phyloP scores from a whole-genome alignment of 2,888 invertebrate genomes.

The Cosmorhoe ocellata region DNA sequence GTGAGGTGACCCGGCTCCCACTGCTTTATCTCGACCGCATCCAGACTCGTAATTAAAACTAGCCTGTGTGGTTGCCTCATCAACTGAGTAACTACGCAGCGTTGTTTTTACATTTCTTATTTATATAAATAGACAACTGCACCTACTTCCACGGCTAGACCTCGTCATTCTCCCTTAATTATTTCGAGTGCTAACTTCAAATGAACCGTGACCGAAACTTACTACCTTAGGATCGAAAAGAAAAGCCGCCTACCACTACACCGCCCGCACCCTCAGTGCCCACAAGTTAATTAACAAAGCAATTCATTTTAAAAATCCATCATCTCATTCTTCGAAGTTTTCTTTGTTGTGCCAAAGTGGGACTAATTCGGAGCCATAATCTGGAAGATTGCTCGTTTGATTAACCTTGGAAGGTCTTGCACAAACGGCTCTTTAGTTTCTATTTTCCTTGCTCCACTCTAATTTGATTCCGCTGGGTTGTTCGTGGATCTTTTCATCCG shows the following conservation, averaged over 20 bases:
- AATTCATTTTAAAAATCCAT: slow-evolving; percentile 40
- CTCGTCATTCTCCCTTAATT: too few species aligned
- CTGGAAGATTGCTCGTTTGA: slow-evolving; percentile 59
- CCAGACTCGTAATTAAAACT: slow-evolving; percentile 55
- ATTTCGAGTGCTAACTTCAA: too few species aligned
- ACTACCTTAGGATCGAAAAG: too few species aligned
- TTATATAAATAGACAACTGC: too few species aligned
- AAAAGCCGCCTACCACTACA: too few species aligned
- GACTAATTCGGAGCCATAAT: slow-evolving; percentile 51
- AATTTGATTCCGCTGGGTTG: slow-evolving; percentile 20
- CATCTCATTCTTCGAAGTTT: slow-evolving; percentile 43
- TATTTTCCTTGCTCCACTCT: slow-evolving; percentile 26
- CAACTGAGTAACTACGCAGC: slow-evolving; percentile 38
- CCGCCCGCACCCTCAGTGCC: too few species aligned
- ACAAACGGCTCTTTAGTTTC: slow-evolving; percentile 28
- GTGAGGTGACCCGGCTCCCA: slow-evolving; percentile 53
- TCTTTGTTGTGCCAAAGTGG: slow-evolving; percentile 57
- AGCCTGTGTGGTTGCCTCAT: slow-evolving; percentile 41
- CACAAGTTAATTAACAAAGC: slow-evolving; percentile 40
- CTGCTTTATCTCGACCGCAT: slow-evolving; percentile 47
- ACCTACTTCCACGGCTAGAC: too few species aligned
- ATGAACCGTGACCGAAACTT: too few species aligned
- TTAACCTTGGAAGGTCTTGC: slow-evolving; percentile 48
- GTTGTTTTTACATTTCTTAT: background rate
- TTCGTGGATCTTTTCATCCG: slow-evolving; percentile 8